Evolutionary conservation across 2,797 vertebrate genomes (phyloP).

Genomic region (Hydrophis major): DNA sequence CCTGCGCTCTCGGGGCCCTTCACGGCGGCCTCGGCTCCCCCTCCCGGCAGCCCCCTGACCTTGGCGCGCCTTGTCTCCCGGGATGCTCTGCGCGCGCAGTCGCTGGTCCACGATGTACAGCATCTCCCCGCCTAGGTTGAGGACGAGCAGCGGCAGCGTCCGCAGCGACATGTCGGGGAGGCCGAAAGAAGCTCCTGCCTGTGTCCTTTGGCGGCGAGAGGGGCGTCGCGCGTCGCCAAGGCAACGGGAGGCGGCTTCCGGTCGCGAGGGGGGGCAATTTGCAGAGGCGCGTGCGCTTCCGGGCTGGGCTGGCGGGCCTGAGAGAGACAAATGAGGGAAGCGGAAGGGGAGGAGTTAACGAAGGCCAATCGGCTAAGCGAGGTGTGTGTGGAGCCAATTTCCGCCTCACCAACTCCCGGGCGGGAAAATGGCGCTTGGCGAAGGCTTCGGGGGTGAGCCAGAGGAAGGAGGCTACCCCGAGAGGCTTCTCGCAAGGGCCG

Average conservation of each 20-base stretch:
- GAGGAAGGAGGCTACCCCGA: too few species aligned
- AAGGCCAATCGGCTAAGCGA: neutral
- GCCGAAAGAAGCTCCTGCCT: neutral
- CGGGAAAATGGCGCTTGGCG: neutral
- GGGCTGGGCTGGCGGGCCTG: neutral
- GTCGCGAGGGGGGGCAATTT: neutral
- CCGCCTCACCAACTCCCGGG: too few species aligned
- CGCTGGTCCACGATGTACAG: slow-evolving; percentile 97
- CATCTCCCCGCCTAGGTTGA: slow-evolving; percentile 98
- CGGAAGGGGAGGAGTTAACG: neutral
- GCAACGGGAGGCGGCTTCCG: slow-evolving; percentile 25
- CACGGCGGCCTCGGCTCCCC: neutral
- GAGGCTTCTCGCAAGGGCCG: neutral
- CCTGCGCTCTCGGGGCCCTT: neutral
- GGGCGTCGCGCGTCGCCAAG: slow-evolving; percentile 13
- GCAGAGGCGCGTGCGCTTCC: neutral
- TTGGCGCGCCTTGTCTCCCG: slow-evolving; percentile 93
- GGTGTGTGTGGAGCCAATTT: neutral
- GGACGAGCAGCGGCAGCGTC: slow-evolving; percentile 92
- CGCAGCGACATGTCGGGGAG: slow-evolving; percentile 78
- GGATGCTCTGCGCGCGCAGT: slow-evolving; percentile 93
- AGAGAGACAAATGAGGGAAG: neutral
- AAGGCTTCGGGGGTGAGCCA: neutral
- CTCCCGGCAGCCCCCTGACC: slow-evolving; percentile 73
- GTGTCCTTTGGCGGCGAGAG: rapidly evolving